Base-by-base conservation (phyloP, 2,888 invertebrate species). In the Coelinius sp. region DNA sequence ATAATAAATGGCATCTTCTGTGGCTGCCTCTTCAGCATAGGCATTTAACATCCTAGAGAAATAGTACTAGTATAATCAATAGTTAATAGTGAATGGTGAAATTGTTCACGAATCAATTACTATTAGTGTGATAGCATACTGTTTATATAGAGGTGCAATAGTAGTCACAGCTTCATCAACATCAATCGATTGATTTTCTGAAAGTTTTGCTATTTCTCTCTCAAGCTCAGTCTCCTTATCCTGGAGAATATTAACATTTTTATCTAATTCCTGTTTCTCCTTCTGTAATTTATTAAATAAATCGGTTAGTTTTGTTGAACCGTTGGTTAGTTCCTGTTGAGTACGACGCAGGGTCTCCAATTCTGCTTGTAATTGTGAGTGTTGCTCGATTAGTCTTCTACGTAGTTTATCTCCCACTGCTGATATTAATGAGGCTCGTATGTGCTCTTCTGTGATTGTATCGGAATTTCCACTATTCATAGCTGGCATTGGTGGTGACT, bases 1-100 rank as follows among this genome's bases (percentile, higher is more conserved):
- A 86, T 97, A 98, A 88, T 99, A 99, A 85, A 99, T 97, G 74
- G 98, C 96, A 90, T 99, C 99, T 90, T 99, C 99, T 67, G 96
- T 92, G 14, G 99, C 98, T 75, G 98, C 97, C 90, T 99, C 99
- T 88, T 99, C 98, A 64, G 97, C 97, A 90, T 96, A 98, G 52
- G 97, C 94, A 88, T 95, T 96, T 74, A 98, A 89, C 83, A 99
- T 92, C 86, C 95, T 95, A 82, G 71, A 72, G 76, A 73, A 68
- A 65, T 70, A 73, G 67, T 20, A 12, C 41, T 56, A 44, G 24
- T 17, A 22, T 44, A 69, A 69, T 38, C 5, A 24, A n/a, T n/a
- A n/a, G n/a, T 10, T 41, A 52, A 17, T 31, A 69, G 46, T 66
- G 6, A 62, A 68, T 17, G 20, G 68, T 66, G 14, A 68, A 25